Evolutionary conservation across 2,888 invertebrate species (phyloP), one percentile per base, ranked within the genome.

Genomic region (Coelinius sp.): DNA sequence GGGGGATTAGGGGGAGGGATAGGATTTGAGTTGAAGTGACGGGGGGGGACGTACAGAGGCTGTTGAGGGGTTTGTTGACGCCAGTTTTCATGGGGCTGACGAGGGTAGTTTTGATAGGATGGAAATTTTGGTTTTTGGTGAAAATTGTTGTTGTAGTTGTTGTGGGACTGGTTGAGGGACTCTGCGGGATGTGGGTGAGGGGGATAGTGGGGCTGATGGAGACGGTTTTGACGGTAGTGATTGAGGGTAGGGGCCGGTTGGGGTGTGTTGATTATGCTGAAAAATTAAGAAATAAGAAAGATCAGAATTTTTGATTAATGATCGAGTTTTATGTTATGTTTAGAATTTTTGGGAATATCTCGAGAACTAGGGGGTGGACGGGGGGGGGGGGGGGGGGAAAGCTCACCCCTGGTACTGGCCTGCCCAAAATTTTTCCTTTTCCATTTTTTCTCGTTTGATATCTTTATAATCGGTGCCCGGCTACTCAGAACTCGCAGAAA

Each of bases 71-170:
- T 5, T 5, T 63, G 63, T 7, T 63, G 63, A 22, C 41, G 63
- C 41, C 52, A 24, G 10, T 38, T 67, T 12, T 46, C 31, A 1
- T 7, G 27, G 20, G 25, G 3, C 25, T 24, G 52, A n/a, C 49
- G 49, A 10, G 17, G 17, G 10, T 12, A 25, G 46, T 17, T 67
- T 17, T 44, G 31, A 17, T 64, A 41, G 14, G 10, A 12, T 27
- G 0, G 52, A 6, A 17, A 49, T 24, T 67, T 49, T 1, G 35
- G 24, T 10, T 52, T 49, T 7, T 44, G 52, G 59, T 52, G 17
- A 52, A 53, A 52, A 20, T 53, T 31, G 35, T 59, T 59, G 59
- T 35, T 59, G 59, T 35, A 35, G 59, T 14, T 1, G 31, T 59
- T 59, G 10, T 41, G 41, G n/a, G n/a, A n/a, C 4, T 41, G n/a